A percentile compares a stretch with the other conserved stretches of the same genome.
phyloP scores from a whole-genome alignment of 1,140 invertebrate genomes.

The Potamilus streckersoni region DNA sequence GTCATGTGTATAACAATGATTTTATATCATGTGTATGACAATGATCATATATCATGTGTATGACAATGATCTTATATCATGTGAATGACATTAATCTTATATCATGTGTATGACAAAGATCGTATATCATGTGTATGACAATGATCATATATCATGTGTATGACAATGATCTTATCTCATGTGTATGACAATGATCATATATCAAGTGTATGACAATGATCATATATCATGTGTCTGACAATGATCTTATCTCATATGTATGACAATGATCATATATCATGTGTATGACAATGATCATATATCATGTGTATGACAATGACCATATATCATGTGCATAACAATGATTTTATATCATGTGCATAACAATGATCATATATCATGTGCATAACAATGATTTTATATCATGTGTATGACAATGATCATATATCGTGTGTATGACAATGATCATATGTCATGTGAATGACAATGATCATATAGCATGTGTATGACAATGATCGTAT shows the following conservation, averaged over 20 bases:
- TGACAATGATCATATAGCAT: too few relatives aligned
- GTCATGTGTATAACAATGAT: neutral
- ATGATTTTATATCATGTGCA: neutral
- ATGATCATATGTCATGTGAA: neutral
- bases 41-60: neutral
- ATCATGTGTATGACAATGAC: neutral
- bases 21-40: neutral
- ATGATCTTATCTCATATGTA: neutral
- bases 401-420: neutral
- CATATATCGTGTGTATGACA: neutral
- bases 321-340: neutral
- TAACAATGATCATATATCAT: too few relatives aligned
- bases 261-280: too few relatives aligned
- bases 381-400: neutral
- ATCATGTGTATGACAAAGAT: neutral
- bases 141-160: neutral
- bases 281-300: neutral
- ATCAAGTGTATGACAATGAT: neutral
- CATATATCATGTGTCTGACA: neutral
- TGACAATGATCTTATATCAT: too few relatives aligned
- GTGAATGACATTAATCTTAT: neutral
- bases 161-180: too few relatives aligned
- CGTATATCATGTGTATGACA: neutral
- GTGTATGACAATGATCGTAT: neutral
- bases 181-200: neutral